These are phyloP conservation scores for Macrochelys suwanniensis DNA, from an alignment of 2,797 vertebrate genomes.

Conservation along the genomic window DNA sequence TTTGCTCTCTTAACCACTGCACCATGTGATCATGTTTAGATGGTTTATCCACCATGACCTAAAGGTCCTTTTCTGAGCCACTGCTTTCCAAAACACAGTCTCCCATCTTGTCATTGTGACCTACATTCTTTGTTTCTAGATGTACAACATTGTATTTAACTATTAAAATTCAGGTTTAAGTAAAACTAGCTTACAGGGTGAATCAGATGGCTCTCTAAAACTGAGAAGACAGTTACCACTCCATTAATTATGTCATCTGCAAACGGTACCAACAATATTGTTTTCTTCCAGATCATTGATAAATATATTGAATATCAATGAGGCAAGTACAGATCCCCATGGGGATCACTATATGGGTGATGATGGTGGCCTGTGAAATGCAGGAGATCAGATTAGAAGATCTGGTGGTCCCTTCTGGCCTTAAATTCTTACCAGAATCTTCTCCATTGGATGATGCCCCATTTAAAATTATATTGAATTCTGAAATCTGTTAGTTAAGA, in stretches of 20 bases:
- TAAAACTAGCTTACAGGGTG: no score
- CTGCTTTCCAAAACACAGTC: background rate
- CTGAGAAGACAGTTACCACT: background rate
- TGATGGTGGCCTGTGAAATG: background rate
- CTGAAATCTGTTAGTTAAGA: background rate
- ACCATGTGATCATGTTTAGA: fast-evolving
- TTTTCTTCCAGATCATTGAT: background rate
- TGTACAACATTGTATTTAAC: background rate
- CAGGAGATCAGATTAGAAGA: background rate
- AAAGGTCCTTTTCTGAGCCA: background rate
- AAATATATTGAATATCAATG: background rate
- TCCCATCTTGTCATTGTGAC: background rate
- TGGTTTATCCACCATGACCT: fast-evolving
- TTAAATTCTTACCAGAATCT: background rate
- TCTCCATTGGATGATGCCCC: background rate
- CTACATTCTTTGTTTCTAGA: background rate
- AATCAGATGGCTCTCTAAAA: background rate
- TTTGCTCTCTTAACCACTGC: background rate
- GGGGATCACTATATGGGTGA: background rate
- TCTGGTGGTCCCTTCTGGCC: background rate
- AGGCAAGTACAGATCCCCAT: background rate
- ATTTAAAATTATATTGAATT: background rate
- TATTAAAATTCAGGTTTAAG: background rate
- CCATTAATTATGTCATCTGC: background rate
- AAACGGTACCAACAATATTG: background rate